These are phyloP conservation scores for Loripinus fragilis DNA, from an alignment of 2,888 invertebrate genomes.

Conservation along the genomic window DNA sequence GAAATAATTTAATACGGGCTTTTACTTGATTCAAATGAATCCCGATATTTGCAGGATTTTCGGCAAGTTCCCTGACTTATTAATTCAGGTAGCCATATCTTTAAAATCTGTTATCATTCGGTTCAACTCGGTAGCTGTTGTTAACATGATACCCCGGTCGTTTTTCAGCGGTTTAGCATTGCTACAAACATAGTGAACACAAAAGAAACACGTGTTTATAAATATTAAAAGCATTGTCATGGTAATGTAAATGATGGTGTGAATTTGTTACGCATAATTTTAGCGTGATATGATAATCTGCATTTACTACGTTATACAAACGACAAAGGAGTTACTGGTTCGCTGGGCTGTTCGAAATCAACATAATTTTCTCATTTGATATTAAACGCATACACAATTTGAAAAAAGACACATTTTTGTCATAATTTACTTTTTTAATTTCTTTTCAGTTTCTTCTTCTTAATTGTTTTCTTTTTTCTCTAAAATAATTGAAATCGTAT, in stretches of 20 bases:
- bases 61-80: background rate
- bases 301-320: background rate
- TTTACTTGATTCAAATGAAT: too few species aligned
- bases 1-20: too few species aligned
- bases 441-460: too few species aligned
- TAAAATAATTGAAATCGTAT: too few species aligned
- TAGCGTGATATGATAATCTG: constrained; percentile 11
- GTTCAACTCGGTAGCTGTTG: background rate
- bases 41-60: too few species aligned
- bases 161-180: constrained; percentile 15
- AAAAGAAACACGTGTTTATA: constrained; percentile 23
- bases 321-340: too few species aligned
- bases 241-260: constrained; percentile 11
- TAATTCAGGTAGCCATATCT: constrained; percentile 15
- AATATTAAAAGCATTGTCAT: constrained; percentile 26
- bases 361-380: too few species aligned
- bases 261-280: constrained; percentile 22
- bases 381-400: too few species aligned
- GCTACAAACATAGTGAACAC: background rate
- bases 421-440: too few species aligned
- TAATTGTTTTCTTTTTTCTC: too few species aligned
- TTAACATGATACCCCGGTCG: background rate
- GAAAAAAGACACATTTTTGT: too few species aligned
- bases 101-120: constrained; percentile 15
- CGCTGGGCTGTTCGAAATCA: too few species aligned